These are phyloP conservation scores for Drosophila kohkoa DNA, from an alignment of 1,140 invertebrate genomes.

Conservation along the genomic window DNA sequence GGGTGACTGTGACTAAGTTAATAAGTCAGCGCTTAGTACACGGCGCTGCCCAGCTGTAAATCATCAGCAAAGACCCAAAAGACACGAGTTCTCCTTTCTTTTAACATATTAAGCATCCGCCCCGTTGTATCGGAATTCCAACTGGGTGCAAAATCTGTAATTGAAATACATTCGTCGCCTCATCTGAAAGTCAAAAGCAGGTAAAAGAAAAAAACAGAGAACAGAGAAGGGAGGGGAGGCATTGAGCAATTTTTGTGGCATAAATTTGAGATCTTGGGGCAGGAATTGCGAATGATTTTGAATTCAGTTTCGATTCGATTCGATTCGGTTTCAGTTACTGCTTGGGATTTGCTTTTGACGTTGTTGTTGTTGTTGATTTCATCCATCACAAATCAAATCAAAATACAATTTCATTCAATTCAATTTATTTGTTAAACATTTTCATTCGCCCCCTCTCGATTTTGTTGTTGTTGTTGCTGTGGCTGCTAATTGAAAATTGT, in stretches of 20 bases:
- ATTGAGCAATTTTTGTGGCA: constrained; percentile 8
- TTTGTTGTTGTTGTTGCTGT: constrained; percentile 12
- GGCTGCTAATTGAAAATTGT: constrained; percentile 76
- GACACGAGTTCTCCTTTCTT: background rate
- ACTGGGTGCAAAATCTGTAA: constrained; percentile 72
- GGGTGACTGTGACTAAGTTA: constrained; percentile 56
- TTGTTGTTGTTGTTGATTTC: constrained; percentile 49
- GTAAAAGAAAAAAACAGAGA: constrained; percentile 43
- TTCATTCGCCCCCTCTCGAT: background rate
- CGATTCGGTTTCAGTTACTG: constrained; percentile 1
- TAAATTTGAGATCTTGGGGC: constrained; percentile 15
- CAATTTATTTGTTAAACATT: constrained; percentile 72
- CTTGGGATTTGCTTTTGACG: constrained; percentile 37
- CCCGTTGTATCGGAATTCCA: constrained; percentile 9
- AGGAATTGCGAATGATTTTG: constrained; percentile 16
- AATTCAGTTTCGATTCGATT: constrained; percentile 18
- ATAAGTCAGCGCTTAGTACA: constrained; percentile 24
- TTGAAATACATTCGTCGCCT: constrained; percentile 64
- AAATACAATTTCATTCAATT: constrained; percentile 57
- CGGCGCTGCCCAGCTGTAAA: constrained; percentile 21
- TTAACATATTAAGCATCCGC: background rate
- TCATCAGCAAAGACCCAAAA: constrained; percentile 21
- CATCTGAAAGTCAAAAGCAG: constrained; percentile 75
- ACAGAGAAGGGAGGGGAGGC: constrained; percentile 2
- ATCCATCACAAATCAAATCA: constrained; percentile 69